Percentiles rank a stretch among this genome's conserved stretches.
phyloP scores from a whole-genome alignment of 1,140 invertebrate species.

The Cyclina sinensis region DNA sequence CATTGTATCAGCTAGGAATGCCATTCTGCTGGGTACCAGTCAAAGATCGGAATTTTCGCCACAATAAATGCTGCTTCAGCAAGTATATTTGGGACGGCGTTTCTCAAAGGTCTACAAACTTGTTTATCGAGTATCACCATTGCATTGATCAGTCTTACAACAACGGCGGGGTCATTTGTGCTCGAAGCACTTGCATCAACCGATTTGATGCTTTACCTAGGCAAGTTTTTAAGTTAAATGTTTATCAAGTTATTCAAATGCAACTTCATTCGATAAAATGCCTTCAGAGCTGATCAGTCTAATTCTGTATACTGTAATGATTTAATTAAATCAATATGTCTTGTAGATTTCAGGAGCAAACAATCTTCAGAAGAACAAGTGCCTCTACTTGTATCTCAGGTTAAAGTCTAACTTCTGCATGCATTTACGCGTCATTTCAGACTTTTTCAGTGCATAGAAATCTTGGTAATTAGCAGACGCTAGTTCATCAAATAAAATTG shows the following conservation, averaged over 20 bases:
- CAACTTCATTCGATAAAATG: no score
- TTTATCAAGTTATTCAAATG: not conserved
- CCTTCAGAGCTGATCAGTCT: no score
- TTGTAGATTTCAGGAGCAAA: no score
- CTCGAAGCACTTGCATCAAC: slow-evolving; percentile 29
- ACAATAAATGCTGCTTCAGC: not conserved
- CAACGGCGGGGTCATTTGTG: not conserved
- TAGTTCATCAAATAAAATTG: no score
- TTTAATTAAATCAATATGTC: no score
- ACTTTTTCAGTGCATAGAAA: no score
- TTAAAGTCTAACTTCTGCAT: no score
- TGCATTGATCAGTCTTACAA: slow-evolving; percentile 9
- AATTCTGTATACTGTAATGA: no score
- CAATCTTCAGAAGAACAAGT: no score
- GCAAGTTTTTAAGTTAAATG: not conserved
- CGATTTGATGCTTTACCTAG: slow-evolving; percentile 35
- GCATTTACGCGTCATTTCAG: no score
- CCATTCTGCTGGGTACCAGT: slow-evolving; percentile 50
- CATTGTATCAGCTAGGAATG: slow-evolving; percentile 33
- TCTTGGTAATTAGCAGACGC: no score
- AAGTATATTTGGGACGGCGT: not conserved
- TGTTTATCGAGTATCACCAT: slow-evolving; percentile 2
- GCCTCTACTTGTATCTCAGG: no score
- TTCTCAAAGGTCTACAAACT: not conserved
- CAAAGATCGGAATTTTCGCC: slow-evolving; percentile 31